phyloP scores from a whole-genome alignment of 2,113 vertebrate species.

The Pygoscelis antarcticus region DNA sequence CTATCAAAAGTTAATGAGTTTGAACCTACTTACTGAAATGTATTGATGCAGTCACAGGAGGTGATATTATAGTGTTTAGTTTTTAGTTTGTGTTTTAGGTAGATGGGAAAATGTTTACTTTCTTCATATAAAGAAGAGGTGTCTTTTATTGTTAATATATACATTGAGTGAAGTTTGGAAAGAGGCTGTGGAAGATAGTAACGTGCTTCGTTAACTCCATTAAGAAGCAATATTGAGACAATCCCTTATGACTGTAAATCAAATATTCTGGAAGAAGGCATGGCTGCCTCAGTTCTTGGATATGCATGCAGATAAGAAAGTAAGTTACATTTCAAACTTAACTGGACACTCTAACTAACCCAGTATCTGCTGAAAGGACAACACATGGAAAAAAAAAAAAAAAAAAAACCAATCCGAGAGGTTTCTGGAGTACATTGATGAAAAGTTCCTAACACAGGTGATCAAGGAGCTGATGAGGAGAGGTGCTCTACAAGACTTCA shows the following conservation, averaged over 20 bases:
- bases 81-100: neutral
- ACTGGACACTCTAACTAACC: neutral
- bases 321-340: neutral
- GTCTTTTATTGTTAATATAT: neutral
- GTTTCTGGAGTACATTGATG: neutral
- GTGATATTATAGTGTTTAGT: neutral
- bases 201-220: neutral
- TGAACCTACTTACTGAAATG: neutral
- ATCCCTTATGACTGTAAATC: neutral
- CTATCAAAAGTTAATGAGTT: neutral
- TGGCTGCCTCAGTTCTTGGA: neutral
- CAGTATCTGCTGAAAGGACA: neutral
- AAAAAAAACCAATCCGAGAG: neutral
- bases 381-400: neutral
- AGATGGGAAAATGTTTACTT: neutral
- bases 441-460: neutral
- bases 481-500: neutral
- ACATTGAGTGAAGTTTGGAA: neutral
- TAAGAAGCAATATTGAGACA: neutral
- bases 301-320: neutral
- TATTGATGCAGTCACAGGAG: neutral
- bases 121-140: neutral
- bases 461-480: neutral
- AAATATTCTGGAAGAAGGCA: neutral
- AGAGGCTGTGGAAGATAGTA: neutral